Evolutionary conservation across 1,140 invertebrate genomes (phyloP).

Genomic region (Sweltsa coloradensis): DNA sequence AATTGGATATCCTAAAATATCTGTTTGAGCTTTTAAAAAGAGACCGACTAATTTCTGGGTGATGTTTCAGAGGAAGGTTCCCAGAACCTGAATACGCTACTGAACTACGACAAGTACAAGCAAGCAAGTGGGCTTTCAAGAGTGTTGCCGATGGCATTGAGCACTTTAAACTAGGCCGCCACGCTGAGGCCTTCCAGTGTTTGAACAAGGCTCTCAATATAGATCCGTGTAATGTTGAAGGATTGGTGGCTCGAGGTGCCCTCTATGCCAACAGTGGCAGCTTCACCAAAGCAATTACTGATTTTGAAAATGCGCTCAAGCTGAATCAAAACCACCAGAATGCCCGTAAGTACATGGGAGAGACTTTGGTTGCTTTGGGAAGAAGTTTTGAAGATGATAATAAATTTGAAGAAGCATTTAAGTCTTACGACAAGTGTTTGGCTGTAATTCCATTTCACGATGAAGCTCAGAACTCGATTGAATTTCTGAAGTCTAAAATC

Average conservation of each 20-base stretch:
- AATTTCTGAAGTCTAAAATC: conserved; percentile 56
- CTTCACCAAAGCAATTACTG: conserved; percentile 85
- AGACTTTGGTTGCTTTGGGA: conserved; percentile 76
- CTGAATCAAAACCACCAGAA: conserved; percentile 84
- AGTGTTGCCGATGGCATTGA: conserved; percentile 87
- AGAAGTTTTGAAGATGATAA: conserved; percentile 71
- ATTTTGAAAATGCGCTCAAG: conserved; percentile 83
- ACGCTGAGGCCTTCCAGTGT: conserved; percentile 88
- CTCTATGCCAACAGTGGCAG: conserved; percentile 88
- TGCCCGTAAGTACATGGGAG: conserved; percentile 86
- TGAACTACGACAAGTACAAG: conserved; percentile 75
- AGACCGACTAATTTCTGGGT: conserved; percentile 12
- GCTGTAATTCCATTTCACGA: conserved; percentile 69
- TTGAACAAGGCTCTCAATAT: conserved; percentile 87
- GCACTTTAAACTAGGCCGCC: conserved; percentile 81
- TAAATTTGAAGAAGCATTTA: conserved; percentile 71
- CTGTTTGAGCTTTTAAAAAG: background rate
- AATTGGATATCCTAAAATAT: background rate
- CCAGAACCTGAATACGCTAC: conserved; percentile 66
- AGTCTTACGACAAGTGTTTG: conserved; percentile 70
- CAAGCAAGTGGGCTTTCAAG: conserved; percentile 83
- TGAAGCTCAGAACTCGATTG: conserved; percentile 68
- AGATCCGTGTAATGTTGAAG: conserved; percentile 87
- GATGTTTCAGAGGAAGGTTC: conserved; percentile 50
- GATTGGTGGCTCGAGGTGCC: conserved; percentile 82